phyloP scores from a whole-genome alignment of 2,113 vertebrate genomes.

The Ammodramus savannarum region DNA sequence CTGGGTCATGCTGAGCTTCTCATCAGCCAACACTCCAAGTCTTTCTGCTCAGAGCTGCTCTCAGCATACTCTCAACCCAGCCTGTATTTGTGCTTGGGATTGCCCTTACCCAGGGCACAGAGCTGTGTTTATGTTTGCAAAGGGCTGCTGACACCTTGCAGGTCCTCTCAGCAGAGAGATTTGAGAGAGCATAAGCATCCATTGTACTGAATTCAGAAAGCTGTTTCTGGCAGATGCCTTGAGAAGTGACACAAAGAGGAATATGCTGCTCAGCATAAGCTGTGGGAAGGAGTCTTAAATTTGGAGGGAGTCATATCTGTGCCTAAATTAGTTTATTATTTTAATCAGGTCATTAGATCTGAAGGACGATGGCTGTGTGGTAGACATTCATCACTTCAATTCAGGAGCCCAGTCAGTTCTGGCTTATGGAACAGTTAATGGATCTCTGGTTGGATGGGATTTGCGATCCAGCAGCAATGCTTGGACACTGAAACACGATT shows the following conservation, averaged over 20 bases:
- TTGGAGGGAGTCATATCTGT: not conserved
- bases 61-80: not conserved
- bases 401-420: conserved; percentile 91
- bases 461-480: conserved; percentile 87
- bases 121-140: not conserved
- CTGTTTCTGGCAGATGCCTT: not conserved
- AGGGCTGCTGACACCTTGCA: not conserved
- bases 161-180: not conserved
- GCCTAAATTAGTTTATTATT: not conserved
- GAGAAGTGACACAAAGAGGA: not conserved
- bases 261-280: not conserved
- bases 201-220: not conserved
- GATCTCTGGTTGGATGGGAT: conserved; percentile 95
- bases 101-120: not conserved
- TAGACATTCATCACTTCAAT: conserved; percentile 97
- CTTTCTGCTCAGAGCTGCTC: not conserved
- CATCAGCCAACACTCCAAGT: not conserved
- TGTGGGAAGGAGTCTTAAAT: not conserved
- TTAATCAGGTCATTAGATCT: conserved; percentile 82
- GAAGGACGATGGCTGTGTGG: conserved; percentile 92
- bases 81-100: not conserved
- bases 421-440: conserved; percentile 93
- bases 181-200: not conserved
- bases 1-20: not conserved
- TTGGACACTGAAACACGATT: conserved; percentile 91